These are phyloP conservation scores for Danaus chrysippus DNA, from an alignment of 2,888 invertebrate species.

Conservation along the genomic window DNA sequence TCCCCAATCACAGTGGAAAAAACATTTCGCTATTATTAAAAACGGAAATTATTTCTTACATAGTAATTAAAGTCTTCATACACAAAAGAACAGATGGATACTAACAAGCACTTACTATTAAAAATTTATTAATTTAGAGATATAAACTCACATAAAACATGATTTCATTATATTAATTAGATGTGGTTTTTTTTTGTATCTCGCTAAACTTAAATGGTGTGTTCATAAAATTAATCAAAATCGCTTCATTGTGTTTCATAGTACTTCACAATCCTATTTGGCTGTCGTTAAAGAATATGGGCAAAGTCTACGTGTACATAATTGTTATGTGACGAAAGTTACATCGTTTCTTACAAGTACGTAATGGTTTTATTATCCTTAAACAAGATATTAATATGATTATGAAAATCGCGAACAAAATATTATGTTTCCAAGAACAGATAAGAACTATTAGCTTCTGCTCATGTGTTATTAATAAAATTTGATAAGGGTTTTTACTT, in stretches of 20 bases:
- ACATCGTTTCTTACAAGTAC: constrained; percentile 28
- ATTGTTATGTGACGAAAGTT: constrained; percentile 32
- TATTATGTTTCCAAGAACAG: no score
- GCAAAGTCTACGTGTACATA: constrained; percentile 18
- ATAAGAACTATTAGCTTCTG: no score
- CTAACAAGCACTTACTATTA: no score
- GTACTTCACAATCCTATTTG: neutral
- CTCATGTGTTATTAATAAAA: no score
- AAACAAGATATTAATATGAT: neutral
- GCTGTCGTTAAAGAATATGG: neutral
- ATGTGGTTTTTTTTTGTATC: no score
- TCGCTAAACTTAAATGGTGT: no score
- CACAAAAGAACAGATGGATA: no score
- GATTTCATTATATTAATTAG: no score
- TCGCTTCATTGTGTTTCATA: neutral
- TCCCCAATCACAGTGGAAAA: neutral
- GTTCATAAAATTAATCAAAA: neutral
- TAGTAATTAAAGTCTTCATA: neutral
- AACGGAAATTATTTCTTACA: neutral
- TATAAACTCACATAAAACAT: no score
- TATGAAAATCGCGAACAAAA: neutral
- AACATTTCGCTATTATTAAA: constrained; percentile 8
- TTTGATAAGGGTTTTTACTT: no score
- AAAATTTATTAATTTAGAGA: no score
- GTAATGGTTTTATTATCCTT: constrained; percentile 1